These are phyloP conservation scores for Ricordea florida DNA, from an alignment of 92 coral and sea anemone species.

Conservation along the genomic window DNA sequence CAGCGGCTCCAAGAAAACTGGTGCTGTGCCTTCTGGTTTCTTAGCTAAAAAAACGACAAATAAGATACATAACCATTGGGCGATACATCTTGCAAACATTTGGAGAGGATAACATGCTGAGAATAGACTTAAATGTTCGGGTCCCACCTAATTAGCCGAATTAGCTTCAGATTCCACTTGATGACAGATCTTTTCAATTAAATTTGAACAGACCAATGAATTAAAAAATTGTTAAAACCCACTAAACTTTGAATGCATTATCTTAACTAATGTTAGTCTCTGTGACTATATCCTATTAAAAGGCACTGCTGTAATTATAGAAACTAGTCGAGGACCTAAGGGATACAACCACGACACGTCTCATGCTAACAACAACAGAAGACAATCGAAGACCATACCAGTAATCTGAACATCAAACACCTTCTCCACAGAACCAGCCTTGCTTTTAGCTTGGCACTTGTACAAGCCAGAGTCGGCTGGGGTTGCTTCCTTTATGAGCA, in stretches of 20 bases:
- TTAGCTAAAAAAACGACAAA: slow-evolving; percentile 45
- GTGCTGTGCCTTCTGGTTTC: slow-evolving; percentile 60
- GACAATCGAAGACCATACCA: slow-evolving; percentile 64
- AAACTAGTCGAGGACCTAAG: too few species aligned
- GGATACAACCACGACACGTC: too few species aligned
- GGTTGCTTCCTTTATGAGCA: slow-evolving; percentile 54
- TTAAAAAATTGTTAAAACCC: too few species aligned
- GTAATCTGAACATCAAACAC: slow-evolving; percentile 73
- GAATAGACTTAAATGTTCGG: too few species aligned
- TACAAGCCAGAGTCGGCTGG: slow-evolving; percentile 86
- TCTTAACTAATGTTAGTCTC: too few species aligned
- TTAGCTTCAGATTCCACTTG: slow-evolving; percentile 15
- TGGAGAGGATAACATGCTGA: background rate
- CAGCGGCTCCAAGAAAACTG: slow-evolving; percentile 65
- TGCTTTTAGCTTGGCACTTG: slow-evolving; percentile 85
- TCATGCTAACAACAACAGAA: too few species aligned
- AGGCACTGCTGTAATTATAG: too few species aligned
- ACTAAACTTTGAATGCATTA: too few species aligned
- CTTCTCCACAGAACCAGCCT: slow-evolving; percentile 82
- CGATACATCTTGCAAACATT: background rate
- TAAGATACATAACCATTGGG: background rate
- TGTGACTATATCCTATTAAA: too few species aligned
- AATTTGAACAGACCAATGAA: too few species aligned
- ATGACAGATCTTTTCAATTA: background rate
- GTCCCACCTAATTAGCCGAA: slow-evolving; percentile 14